Base-by-base conservation (phyloP, 2,113 vertebrate genomes). In the Rhinoptilus africanus region DNA sequence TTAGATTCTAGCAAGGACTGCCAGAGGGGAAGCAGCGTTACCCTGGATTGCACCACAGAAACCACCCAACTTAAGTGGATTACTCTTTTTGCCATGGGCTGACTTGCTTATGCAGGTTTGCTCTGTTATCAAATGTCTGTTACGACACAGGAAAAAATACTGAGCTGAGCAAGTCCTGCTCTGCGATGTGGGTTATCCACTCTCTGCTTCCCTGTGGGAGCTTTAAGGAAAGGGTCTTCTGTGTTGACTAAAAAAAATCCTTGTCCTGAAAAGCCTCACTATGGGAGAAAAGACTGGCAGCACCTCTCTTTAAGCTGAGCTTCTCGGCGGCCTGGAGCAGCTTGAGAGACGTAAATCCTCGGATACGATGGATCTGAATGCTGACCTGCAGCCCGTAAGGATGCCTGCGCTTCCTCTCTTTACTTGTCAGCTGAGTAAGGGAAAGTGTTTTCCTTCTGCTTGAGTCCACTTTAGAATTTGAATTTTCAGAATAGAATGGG, bases 1-100 rank as follows among this genome's bases (percentile, higher is more conserved):
- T 96, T 82, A 96, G 96, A 95, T 97, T 95, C 87, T 71, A 96
- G 91, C 90, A 80, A 88, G 94, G 86, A 98, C 75, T 92, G 97
- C 97, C 97, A 97, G 96, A 97, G 95, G 96, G 97, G 89, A 96
- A 95, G 88, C 95, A 92, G 90, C 7, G 48, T 94, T 95, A 85
- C 76, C 76, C 12, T 35, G 90, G 86, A 92, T 98, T 97, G 96
- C 97, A 96, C 94, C 96, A 98, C 92, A 96, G 96, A 97, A 98
- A 97, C 96, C 97, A 98, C 97, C 97, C 96, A 96, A 78, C 92
- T 93, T 95, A 97, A 92, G 93, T 90, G 94, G 88, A 96, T 96
- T 96, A 95, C 97, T 95, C 94, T 92, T 96, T 94, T 97, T 90
- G 96, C 97, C 93, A 96, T 11, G 86, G 97, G 95, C 95, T 87